Base-by-base conservation (phyloP, 92 coral and sea anemone species). In the Epizoanthus stellaris region DNA sequence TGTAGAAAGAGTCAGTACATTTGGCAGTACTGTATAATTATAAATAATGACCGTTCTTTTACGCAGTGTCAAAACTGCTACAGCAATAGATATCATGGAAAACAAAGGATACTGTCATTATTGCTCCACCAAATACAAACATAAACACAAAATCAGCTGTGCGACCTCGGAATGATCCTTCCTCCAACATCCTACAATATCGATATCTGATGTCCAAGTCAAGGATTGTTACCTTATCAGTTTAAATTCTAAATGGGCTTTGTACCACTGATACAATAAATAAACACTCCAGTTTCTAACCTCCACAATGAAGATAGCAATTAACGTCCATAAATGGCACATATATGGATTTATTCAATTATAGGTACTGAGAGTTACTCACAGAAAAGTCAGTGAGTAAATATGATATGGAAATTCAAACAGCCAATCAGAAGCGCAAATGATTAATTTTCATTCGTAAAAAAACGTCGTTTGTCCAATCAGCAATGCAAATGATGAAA, bases 101-200 rank as follows among this genome's bases (percentile, higher is more conserved):
- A 49, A 9, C 16, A 70, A 96, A 94, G 97, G 99, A 96, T 96
- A 96, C 99, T 67, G 95, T 96, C 99, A 96, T 96, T 45, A 96
- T 53, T 23, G 89, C 87, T 40, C 98, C 99, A 73, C 99, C 99
- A 87, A 94, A 96, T 57, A 96, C 58, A 67, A 96, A 96, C 99
- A 96, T 96, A 82, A 94, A 96, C 5, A 96, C 95, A 89, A 96
- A 96, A 70, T 96, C 99, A 19, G 98, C 92, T 17, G 99, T 92
- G 34, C 99, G 90, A 53, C 98, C 99, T 72, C 99, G 88, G 85
- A 96, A 96, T 60, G 99, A 96, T 6, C 99, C 99, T 75, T 96
- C 99, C 76, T 96, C 99, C 23, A 96, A 72, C 99, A 96, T 96
- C 76, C 99, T 91, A 72, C 99, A 96, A 77, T 96, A 96, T 43